phyloP scores from a whole-genome alignment of 2,888 invertebrate genomes.

The Anthophora plumipes region DNA sequence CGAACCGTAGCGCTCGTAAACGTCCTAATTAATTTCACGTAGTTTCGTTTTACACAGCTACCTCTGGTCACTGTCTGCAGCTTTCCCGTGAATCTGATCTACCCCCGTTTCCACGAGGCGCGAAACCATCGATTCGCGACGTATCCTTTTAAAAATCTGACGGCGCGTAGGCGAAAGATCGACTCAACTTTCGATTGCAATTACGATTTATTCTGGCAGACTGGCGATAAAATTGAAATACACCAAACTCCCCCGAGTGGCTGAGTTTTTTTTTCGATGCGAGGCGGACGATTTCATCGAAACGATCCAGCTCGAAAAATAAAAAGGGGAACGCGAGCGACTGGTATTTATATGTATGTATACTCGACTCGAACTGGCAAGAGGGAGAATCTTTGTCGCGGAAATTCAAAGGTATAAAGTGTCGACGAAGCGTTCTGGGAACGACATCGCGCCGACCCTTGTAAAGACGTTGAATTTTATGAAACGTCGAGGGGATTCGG shows the following conservation, averaged over 20 bases:
- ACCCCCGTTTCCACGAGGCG: not conserved
- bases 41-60: constrained; percentile 56
- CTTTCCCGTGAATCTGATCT: constrained; percentile 38
- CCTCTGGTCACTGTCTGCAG: constrained; percentile 23
- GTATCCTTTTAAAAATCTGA: not conserved
- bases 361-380: constrained; percentile 11
- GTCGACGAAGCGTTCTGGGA: constrained; percentile 68
- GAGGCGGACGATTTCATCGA: constrained; percentile 1
- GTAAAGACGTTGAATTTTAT: constrained; percentile 76
- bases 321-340: constrained; percentile 17
- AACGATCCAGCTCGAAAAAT: constrained; percentile 35
- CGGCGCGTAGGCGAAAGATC: not conserved
- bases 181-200: constrained; percentile 15
- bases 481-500: constrained; percentile 72
- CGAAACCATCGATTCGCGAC: not conserved
- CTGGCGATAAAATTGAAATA: constrained; percentile 31
- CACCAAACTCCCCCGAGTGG: constrained; percentile 1
- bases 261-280: not conserved
- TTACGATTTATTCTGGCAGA: not conserved
- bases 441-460: constrained; percentile 64
- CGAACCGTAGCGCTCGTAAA: constrained; percentile 62
- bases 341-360: not conserved
- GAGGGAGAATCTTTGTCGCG: constrained; percentile 62
- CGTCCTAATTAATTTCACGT: constrained; percentile 72
- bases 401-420: constrained; percentile 73